phyloP scores from a whole-genome alignment of 2,797 vertebrate genomes.

The Aeoliscus strigatus region DNA sequence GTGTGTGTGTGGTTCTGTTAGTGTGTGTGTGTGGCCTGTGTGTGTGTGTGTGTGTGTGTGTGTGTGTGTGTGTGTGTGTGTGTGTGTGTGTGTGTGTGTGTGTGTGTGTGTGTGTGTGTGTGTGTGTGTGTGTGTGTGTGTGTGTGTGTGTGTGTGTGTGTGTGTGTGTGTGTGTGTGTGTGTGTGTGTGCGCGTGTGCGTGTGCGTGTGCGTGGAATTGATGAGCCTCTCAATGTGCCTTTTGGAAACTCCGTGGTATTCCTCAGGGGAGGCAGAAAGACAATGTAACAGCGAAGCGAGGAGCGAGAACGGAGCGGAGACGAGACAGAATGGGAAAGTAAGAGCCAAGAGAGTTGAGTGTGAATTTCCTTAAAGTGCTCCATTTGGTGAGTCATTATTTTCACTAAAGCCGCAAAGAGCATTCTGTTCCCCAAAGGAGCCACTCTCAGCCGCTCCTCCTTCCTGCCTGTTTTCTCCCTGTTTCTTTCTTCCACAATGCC shows the following conservation, averaged over 20 bases:
- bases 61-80: no score
- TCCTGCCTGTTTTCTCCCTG: slow-evolving; percentile 23
- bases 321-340: slow-evolving; percentile 45
- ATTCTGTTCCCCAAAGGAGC: slow-evolving; percentile 68
- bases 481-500: slow-evolving; percentile 33
- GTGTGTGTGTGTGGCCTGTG: slow-evolving; percentile 25
- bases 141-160: background rate
- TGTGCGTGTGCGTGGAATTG: slow-evolving; percentile 7
- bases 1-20: slow-evolving; percentile 70
- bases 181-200: slow-evolving; percentile 11
- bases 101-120: background rate
- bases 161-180: background rate
- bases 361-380: slow-evolving; percentile 76
- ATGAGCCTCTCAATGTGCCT: slow-evolving; percentile 26
- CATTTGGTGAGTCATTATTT: slow-evolving; percentile 79
- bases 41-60: no score
- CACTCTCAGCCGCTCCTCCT: slow-evolving; percentile 28
- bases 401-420: slow-evolving; percentile 75
- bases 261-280: slow-evolving; percentile 57
- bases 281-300: slow-evolving; percentile 52
- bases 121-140: slow-evolving; percentile 29
- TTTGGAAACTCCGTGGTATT: slow-evolving; percentile 48
- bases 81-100: no score
- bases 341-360: slow-evolving; percentile 67
- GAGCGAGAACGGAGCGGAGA: slow-evolving; percentile 35